Base-by-base conservation (phyloP, 1,140 invertebrate species). In the Drosophila jambulina region DNA sequence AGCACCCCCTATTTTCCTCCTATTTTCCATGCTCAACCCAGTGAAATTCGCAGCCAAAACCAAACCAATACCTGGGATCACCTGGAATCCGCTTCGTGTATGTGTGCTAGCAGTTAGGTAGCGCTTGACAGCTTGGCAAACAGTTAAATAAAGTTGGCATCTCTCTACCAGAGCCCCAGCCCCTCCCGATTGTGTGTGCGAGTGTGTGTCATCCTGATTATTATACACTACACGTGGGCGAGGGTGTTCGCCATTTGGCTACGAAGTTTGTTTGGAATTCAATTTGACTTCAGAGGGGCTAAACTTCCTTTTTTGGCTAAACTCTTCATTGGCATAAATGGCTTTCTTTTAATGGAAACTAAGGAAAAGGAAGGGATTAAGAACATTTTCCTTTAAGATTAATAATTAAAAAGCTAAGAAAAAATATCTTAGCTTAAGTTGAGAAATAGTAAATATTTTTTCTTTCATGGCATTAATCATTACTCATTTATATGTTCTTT, bases 111-210 rank as follows among this genome's bases (percentile, higher is more conserved):
- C 84, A 83, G 84, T 88, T 88, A 88, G 84, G 80, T 84, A 84
- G 68, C 80, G 84, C 84, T 87, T 88, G 84, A 88, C 84, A 88
- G 84, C 80, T 87, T 84, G 80, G 84, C 84, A 87, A 87, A 87
- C 84, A 87, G 84, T 88, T 87, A 87, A 87, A 87, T 87, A 87
- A 88, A 87, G 84, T 87, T 87, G 84, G 84, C 84, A 72, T 72
- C 45, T 51, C 38, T 32, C 68, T 25, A 17, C 45, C 42, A 29
- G 48, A 32, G 15, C 32, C 19, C 38, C 3, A 10, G 13, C 19
- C 36, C 77, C 42, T 21, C 29, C 59, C 19, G 19, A 27, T 42
- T 38, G 19, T 23, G 34, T 40, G 43, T 27, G 19, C 5, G 34
- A 34, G 43, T 59, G 62, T 59, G 60, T 75, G 58, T 68, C 53